Evolutionary conservation across 1,140 invertebrate species (phyloP), one percentile per base, ranked within the genome.

Genomic region (Diorhabda sublineata): DNA sequence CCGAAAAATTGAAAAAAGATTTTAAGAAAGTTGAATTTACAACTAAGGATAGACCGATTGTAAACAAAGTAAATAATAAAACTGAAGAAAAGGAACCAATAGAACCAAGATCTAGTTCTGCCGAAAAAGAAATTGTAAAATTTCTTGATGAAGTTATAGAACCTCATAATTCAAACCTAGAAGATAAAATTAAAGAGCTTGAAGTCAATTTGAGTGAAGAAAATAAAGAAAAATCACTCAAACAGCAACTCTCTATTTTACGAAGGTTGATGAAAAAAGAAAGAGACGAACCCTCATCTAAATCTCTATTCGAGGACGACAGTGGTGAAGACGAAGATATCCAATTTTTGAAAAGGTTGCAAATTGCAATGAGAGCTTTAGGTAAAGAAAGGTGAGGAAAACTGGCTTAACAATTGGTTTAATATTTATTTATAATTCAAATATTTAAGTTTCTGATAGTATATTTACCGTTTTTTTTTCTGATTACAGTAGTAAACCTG

Each of bases 161-260:
- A 52, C 45, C 64, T 60, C 60, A 69, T 44, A 73, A 71, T 45
- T 7, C 52, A 11, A 62, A 68, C 9, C 44, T 74, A 11, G 61
- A 69, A 4, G 56, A 47, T 67, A 26, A 67, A 58, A 4, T 66
- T 64, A 9, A 52, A 72, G 52, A 59, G 61, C 58, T 69, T 72
- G n/a, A 73, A 72, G 45, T 57, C 67, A 61, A 74, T 68, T 2
- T 60, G 4, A 41, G 68, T 2, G 69, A 74, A 66, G 72, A 72
- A 61, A 63, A 69, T 41, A 72, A 73, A 67, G 68, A 77, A 47
- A 60, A 69, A 42, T 26, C 61, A 11, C 63, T 77, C 9, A 71
- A 66, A 43, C 65, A 47, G 42, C 68, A 76, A 69, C 42, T 71
- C n/a, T 59, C 58, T 41, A 6, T 11, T 9, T 42, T 66, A 41